Base-by-base conservation (phyloP, 1,140 invertebrate species). In the Diabrotica undecimpunctata region DNA sequence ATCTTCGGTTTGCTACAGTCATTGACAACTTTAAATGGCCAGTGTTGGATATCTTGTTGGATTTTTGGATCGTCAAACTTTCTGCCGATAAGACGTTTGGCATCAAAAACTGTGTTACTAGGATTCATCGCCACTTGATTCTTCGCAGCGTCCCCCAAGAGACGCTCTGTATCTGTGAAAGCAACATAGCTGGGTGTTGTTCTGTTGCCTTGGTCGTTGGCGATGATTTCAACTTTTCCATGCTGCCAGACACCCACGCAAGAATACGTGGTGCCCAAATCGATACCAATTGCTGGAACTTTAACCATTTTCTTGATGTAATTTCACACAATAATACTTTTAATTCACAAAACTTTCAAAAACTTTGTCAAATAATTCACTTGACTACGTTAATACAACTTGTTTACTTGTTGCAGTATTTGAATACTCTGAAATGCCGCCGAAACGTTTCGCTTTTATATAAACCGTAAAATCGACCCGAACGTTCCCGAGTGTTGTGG, bases 121-220 rank as follows among this genome's bases (percentile, higher is more conserved):
- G 93, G 86, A 75, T 92, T 91, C 76, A 87, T 83, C 71, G 83
- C 82, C 8, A 84, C 83, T 70, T 86, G 85, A 57, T 81, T 74
- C 85, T 83, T 67, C 35, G 82, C 82, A 5, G 82, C 83, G 66
- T 85, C 82, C 13, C 83, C 83, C 35, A 92, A 88, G 9, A 92
- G 80, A 2, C 90, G 80, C 75, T 94, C 92, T 0, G 86, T 89
- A 67, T 93, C 90, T 2, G 88, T 92, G 79, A 94, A 89, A 2
- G 92, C 93, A 50, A 96, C 93, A 80, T 95, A 96, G 62, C 89
- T 91, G 8, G 93, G 93, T 50, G 93, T 96, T 38, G 93, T 96
- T 54, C 94, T 81, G 81, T 96, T 96, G 25, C 94, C 95, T 82
- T 95, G 93, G 78, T 96, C 94, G 78, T 97, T 96, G 73, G 93